Base-by-base conservation (phyloP, 1,140 invertebrate species). In the Monochamus saltuarius region DNA sequence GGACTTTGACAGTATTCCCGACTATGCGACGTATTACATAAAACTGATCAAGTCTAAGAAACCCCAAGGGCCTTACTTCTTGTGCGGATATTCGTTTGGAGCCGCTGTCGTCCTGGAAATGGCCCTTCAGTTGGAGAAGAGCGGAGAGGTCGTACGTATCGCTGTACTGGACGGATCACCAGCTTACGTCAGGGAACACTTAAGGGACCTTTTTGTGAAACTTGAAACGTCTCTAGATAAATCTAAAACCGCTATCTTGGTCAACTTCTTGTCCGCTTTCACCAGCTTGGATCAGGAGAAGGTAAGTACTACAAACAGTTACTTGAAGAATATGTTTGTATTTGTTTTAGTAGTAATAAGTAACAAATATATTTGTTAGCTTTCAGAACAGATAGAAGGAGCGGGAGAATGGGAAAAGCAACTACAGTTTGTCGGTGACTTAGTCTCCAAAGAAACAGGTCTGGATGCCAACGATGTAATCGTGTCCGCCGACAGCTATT, bases 81-180 rank as follows among this genome's bases (percentile, higher is more conserved):
- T 64, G 4, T 59, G 56, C 14, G 62, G 62, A 1, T 64, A 64
- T 40, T 64, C 62, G 3, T 64, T 45, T 56, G 62, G 62, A 43
- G 51, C 51, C 9, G 9, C 11, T 7, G 37, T 64, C 14, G 42
- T 7, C 9, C 50, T 54, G 38, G 62, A 59, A 36, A 52, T 59
- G 11, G 57, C 17, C 1, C 9, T 56, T 11, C 56, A 59, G 36
- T 14, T 64, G 34, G 62, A 64, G 39, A 64, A 56, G n/a, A 11
- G 22, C 14, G 56, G 56, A 8, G 51, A 64, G 38, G n/a, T 13
- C 6, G 62, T 59, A 7, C 10, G 51, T 8, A 37, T 59, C 1
- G 58, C 55, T 35, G 59, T 54, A 1, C 29, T 64, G 9, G 62
- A 64, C 16, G 62, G 62, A 13, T 47, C 62, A 7, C 52, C 62